A percentile compares a stretch with the other conserved stretches of the same genome.
Conservation (phyloP, 2,888 invertebrate genomes). For the Therioaphis trifolii region DNA sequence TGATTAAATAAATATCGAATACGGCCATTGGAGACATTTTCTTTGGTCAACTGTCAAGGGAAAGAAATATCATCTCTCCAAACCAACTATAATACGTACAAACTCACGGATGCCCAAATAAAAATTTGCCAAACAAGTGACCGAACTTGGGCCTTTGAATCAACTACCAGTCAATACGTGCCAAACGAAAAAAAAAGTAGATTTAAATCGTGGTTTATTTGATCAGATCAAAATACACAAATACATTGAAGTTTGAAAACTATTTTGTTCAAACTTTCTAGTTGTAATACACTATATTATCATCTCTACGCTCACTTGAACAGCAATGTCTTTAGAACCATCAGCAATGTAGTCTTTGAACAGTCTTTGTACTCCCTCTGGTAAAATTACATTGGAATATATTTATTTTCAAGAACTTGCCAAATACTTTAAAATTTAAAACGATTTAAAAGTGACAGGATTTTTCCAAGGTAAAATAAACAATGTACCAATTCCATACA, state of each 20-base stretch:
- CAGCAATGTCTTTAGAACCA: not conserved
- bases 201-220: conserved; percentile 21
- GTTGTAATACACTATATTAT: conserved; percentile 9
- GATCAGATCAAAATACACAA: conserved; percentile 18
- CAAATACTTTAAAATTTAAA: not conserved
- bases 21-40: too few relatives aligned
- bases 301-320: conserved; percentile 1
- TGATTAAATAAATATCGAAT: too few relatives aligned
- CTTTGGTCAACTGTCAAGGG: too few relatives aligned
- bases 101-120: too few relatives aligned
- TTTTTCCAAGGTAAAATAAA: not conserved
- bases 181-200: too few relatives aligned
- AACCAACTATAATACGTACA: too few relatives aligned
- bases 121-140: too few relatives aligned
- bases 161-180: too few relatives aligned
- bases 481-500: not conserved
- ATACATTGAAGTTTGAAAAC: conserved; percentile 37
- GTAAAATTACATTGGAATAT: conserved; percentile 9
- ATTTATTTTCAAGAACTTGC: conserved; percentile 1
- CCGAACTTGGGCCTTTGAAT: too few relatives aligned
- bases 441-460: not conserved
- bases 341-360: not conserved
- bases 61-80: too few relatives aligned
- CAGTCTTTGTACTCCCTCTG: not conserved
- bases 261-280: conserved; percentile 29